These are phyloP conservation scores for Acipenser oxyrinchus DNA, from an alignment of 2,797 vertebrate genomes.

Conservation along the genomic window DNA sequence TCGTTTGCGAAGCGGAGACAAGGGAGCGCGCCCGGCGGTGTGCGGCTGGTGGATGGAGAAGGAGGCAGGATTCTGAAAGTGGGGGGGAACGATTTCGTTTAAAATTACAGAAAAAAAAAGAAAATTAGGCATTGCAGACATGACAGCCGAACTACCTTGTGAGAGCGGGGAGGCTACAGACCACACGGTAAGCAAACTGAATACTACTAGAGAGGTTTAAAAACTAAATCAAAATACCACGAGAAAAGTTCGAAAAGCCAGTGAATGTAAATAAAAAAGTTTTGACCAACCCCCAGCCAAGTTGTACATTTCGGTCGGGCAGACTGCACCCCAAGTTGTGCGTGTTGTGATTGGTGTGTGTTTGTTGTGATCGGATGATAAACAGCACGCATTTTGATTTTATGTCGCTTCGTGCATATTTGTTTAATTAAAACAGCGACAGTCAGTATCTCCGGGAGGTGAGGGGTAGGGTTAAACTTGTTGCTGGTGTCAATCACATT, in stretches of 20 bases:
- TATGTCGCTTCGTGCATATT: too few species aligned
- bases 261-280: neutral
- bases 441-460: too few species aligned
- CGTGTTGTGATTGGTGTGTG: constrained; percentile 5
- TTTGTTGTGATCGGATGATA: constrained; percentile 7
- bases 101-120: constrained; percentile 19
- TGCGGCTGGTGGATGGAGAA: constrained; percentile 42
- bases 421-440: too few species aligned
- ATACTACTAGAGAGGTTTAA: neutral
- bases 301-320: neutral
- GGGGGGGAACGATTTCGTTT: constrained; percentile 19
- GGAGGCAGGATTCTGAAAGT: constrained; percentile 30
- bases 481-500: neutral
- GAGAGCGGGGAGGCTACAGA: constrained; percentile 52
- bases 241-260: neutral
- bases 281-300: neutral
- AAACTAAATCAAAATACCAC: constrained; percentile 6
- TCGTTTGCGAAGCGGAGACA: too few species aligned
- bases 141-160: constrained; percentile 50
- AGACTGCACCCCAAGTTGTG: neutral
- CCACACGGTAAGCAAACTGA: constrained; percentile 54
- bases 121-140: constrained; percentile 36
- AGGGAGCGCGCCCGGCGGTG: neutral
- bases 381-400: constrained; percentile 2
- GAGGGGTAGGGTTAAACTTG: neutral